phyloP scores from a whole-genome alignment of 2,888 invertebrate genomes.

The Ernsta delagoae region DNA sequence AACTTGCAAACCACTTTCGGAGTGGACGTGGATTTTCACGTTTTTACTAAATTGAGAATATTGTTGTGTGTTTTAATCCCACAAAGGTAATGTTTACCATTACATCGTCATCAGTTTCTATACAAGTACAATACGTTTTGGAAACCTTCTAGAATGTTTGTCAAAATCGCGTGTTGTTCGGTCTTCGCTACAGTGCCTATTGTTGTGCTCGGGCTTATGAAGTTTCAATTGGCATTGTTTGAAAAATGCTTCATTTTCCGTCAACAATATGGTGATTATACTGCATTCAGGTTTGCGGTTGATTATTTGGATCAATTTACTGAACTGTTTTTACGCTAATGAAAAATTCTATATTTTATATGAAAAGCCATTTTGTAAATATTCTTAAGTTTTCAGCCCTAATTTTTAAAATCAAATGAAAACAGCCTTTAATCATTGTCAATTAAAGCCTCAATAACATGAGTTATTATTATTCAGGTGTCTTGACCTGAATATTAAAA shows the following conservation, averaged over 20 bases:
- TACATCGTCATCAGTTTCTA: background rate
- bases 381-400: no score
- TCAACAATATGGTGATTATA: background rate
- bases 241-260: slow-evolving; percentile 6
- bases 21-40: no score
- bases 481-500: background rate
- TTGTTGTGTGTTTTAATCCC: no score
- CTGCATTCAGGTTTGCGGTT: background rate
- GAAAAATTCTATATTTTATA: no score
- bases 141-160: slow-evolving; percentile 33
- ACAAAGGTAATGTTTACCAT: background rate
- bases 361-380: no score
- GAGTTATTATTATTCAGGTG: no score
- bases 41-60: no score
- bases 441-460: no score
- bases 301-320: background rate
- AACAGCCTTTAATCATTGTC: no score
- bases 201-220: slow-evolving; percentile 10
- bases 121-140: background rate
- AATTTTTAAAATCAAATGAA: no score
- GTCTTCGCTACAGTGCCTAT: background rate
- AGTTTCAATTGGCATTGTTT: slow-evolving; percentile 27
- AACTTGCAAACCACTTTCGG: no score
- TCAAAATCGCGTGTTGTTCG: slow-evolving; percentile 5
- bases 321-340: background rate